These are phyloP conservation scores for Cosmopolites sordidus DNA, from an alignment of 2,888 invertebrate species.

Conservation along the genomic window DNA sequence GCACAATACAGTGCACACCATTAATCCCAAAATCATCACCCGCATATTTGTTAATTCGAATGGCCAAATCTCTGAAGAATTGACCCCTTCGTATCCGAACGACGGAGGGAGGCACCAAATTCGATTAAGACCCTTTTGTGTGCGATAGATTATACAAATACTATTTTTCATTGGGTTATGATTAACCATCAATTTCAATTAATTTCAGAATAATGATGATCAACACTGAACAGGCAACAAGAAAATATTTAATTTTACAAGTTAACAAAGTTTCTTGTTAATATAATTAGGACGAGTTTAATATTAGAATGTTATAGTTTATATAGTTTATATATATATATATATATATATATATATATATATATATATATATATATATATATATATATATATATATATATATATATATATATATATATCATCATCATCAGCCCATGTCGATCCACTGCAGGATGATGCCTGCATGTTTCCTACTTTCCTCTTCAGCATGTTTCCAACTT, in stretches of 20 bases:
- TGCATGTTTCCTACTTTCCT: too few species aligned
- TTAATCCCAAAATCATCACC: slow-evolving; percentile 25
- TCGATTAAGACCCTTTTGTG: slow-evolving; percentile 25
- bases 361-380: too few species aligned
- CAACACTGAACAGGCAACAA: not conserved
- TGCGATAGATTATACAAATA: slow-evolving; percentile 26
- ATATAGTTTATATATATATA: too few species aligned
- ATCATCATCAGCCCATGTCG: too few species aligned
- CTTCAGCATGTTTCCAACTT: too few species aligned
- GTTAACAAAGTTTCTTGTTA: not conserved
- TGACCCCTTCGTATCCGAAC: slow-evolving; percentile 14
- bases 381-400: too few species aligned
- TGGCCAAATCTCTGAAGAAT: slow-evolving; percentile 19
- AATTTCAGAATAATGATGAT: slow-evolving; percentile 12
- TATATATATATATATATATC: too few species aligned
- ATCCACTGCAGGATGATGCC: too few species aligned
- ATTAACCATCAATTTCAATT: slow-evolving; percentile 28
- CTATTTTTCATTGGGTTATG: slow-evolving; percentile 24
- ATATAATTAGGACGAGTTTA: too few species aligned
- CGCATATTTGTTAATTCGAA: slow-evolving; percentile 25
- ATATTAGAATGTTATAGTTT: too few species aligned
- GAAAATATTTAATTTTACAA: not conserved
- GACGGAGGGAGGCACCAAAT: slow-evolving; percentile 4
- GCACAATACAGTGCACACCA: slow-evolving; percentile 16
- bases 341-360: too few species aligned